Conservation (phyloP, 2,113 vertebrate species). For the Galbula dea region DNA sequence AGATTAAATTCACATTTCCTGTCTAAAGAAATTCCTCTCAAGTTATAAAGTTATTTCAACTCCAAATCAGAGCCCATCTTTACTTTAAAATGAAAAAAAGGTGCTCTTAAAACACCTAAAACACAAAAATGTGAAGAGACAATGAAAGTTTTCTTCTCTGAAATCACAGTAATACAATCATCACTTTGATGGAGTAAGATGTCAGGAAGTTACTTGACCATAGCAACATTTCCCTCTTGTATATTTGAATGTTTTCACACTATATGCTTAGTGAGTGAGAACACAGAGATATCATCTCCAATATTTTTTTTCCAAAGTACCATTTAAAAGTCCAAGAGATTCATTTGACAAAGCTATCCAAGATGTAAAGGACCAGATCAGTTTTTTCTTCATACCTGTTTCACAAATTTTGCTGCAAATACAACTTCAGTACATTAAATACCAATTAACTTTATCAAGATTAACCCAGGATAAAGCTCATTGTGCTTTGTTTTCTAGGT, state of each 20-base stretch:
- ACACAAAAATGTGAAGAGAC: background rate
- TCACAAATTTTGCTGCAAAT: background rate
- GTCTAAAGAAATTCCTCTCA: background rate
- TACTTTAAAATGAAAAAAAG: background rate
- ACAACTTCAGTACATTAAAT: background rate
- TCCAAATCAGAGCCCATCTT: background rate
- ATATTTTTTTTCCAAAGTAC: background rate
- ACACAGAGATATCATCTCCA: background rate
- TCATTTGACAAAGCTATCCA: background rate
- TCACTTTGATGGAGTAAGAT: background rate
- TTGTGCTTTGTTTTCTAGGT: background rate
- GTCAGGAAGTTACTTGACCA: background rate
- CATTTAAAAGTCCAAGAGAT: background rate
- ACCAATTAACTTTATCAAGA: background rate
- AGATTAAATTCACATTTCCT: background rate
- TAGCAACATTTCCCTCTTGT: background rate
- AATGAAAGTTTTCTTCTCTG: background rate
- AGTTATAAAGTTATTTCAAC: background rate
- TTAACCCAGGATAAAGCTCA: background rate
- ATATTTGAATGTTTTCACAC: background rate
- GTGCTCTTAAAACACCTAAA: background rate
- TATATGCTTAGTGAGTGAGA: background rate
- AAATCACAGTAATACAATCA: background rate
- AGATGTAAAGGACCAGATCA: background rate
- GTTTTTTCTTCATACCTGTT: background rate